Evolutionary conservation across 2,113 vertebrate genomes (phyloP), one percentile per base, ranked within the genome.

Genomic region (Neodon shergylaensis): DNA sequence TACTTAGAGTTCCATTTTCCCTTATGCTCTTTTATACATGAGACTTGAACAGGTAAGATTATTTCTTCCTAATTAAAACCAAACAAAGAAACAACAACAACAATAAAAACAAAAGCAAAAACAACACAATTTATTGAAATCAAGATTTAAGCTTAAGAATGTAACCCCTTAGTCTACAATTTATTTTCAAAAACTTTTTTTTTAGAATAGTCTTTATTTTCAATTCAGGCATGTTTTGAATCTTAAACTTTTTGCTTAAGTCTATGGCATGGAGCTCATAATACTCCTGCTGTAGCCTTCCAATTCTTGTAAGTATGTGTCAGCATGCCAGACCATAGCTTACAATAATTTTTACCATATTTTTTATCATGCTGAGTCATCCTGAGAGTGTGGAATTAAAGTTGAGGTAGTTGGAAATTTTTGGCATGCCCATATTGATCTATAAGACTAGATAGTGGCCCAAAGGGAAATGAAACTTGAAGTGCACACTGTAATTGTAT

Each of bases 371-470:
- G 54, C 4, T n/a, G 3, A 81, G 12, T 89, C 3, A 36, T 24
- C 17, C 28, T 81, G 54, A 66, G 52, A 0, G 8, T 39, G 3
- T 19, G 2, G 31, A 31, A 7, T 52, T 78, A 84, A 88, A 58
- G n/a, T 4, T 21, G 9, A 63, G 12, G 1, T 49, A 1, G 1
- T 1, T 66, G 9, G 1, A 5, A 17, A 2, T 12, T n/a, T 58
- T 0, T 81, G 0, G 0, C 33, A 17, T 61, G 3, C 5, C 33
- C 79, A 3, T 24, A n/a, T 58, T 93, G 36, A 24, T 12, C 1
- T 11, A 91, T 5, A 84, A 44, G 24, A 72, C 2, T 81, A 7
- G 0, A 0, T 81, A 63, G 52, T 24, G 65, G 5, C 31, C 2
- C 17, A 79, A 21, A 72, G 52, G 44, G 54, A 81, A 70, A 68